These are phyloP conservation scores for Oryzias celebensis DNA, from an alignment of 2,113 vertebrate species.

Conservation along the genomic window DNA sequence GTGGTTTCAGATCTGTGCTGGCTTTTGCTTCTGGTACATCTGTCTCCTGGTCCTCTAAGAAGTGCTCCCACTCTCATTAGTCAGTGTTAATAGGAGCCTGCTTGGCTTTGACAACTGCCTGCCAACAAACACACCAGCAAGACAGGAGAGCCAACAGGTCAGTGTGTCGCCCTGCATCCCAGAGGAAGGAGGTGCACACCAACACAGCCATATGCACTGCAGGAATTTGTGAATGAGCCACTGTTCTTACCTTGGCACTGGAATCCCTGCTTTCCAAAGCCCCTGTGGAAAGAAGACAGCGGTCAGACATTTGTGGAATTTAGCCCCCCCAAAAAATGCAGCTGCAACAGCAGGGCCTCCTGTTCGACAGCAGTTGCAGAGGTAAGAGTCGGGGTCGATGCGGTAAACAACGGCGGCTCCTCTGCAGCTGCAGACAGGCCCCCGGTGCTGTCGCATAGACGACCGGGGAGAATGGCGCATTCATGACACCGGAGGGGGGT, in stretches of 20 bases:
- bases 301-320: conserved; percentile 23
- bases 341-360: conserved; percentile 43
- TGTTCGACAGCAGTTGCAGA: conserved; percentile 47
- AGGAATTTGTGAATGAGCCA: conserved; percentile 54
- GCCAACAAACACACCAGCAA: conserved; percentile 44
- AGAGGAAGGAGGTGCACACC: conserved; percentile 40
- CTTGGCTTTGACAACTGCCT: conserved; percentile 56
- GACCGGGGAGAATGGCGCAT: conserved; percentile 43
- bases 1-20: conserved; percentile 47
- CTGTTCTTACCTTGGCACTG: conserved; percentile 78
- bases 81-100: conserved; percentile 48
- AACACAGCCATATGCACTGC: conserved; percentile 54
- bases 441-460: conserved; percentile 59
- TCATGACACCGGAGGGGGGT: conserved; percentile 31
- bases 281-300: conserved; percentile 69
- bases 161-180: conserved; percentile 26
- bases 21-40: conserved; percentile 62
- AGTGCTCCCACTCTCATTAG: conserved; percentile 50
- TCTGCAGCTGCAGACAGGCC: conserved; percentile 39
- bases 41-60: conserved; percentile 32
- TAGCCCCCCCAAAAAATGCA: conserved; percentile 21
- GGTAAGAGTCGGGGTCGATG: conserved; percentile 51
- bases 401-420: conserved; percentile 45
- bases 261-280: conserved; percentile 77
- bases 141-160: conserved; percentile 47